A percentile compares a stretch with the other conserved stretches of the same genome.
These are phyloP conservation scores for Corythaixoides concolor DNA, from an alignment of 2,113 vertebrate genomes.

Conservation along the genomic window DNA sequence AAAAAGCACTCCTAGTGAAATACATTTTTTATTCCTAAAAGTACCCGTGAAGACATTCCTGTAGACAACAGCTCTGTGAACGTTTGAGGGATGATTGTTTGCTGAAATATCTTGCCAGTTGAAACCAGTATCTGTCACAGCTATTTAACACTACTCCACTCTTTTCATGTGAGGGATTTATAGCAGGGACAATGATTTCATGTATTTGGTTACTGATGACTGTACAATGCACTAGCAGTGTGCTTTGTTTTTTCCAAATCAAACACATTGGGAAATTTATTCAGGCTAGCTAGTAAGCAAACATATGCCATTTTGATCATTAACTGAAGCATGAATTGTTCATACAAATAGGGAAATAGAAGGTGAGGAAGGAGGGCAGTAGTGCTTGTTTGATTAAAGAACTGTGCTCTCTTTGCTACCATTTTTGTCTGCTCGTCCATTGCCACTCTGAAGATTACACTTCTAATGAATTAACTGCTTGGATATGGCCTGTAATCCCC, in stretches of 20 bases:
- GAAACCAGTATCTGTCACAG: not conserved
- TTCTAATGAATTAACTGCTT: conserved; percentile 48
- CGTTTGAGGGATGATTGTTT: not conserved
- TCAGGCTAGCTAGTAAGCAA: not conserved
- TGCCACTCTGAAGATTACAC: not conserved
- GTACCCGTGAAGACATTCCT: not conserved
- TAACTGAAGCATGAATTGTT: not conserved
- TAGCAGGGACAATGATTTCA: not conserved
- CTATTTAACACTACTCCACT: not conserved
- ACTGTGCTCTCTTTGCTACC: not conserved
- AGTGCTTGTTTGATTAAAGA: not conserved
- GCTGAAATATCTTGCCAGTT: not conserved
- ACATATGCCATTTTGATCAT: not conserved
- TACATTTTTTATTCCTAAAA: not conserved
- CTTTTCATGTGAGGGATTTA: not conserved
- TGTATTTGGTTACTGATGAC: not conserved
- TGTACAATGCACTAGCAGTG: not conserved
- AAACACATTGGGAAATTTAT: not conserved
- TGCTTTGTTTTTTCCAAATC: not conserved
- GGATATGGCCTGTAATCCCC: conserved; percentile 35
- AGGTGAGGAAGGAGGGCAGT: not conserved
- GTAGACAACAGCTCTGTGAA: not conserved
- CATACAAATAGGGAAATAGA: not conserved
- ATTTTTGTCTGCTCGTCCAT: not conserved
- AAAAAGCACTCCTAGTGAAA: not conserved